A percentile compares a stretch with the other conserved stretches of the same genome.
phyloP scores from a whole-genome alignment of 2,113 vertebrate genomes.

The Synodontis membranacea region DNA sequence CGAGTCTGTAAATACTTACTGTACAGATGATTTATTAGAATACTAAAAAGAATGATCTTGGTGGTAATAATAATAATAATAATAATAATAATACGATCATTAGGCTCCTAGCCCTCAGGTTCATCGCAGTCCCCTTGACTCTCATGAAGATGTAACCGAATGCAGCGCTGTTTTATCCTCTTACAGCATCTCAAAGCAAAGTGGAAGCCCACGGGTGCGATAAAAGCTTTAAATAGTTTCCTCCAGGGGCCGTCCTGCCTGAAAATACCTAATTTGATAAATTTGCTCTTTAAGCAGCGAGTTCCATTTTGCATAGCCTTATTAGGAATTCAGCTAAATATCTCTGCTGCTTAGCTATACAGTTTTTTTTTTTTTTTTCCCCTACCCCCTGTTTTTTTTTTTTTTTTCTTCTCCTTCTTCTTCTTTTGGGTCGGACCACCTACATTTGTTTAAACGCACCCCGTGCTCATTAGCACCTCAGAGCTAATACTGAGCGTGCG shows the following conservation, averaged over 20 bases:
- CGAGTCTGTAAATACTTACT: background rate
- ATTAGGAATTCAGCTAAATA: constrained; percentile 76
- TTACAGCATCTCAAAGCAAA: constrained; percentile 72
- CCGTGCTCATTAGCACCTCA: constrained; percentile 72
- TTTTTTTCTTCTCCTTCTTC: no score
- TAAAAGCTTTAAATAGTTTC: constrained; percentile 77
- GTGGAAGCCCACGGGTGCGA: constrained; percentile 69
- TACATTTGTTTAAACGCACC: constrained; percentile 68
- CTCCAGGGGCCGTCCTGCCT: constrained; percentile 66
- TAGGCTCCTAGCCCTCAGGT: constrained; percentile 27
- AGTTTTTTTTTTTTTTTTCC: constrained; percentile 58
- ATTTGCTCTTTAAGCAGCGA: constrained; percentile 75
- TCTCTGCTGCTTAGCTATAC: constrained; percentile 68
- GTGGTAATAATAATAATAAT: background rate
- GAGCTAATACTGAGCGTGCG: constrained; percentile 69
- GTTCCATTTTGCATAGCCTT: constrained; percentile 70
- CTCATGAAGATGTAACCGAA: constrained; percentile 67
- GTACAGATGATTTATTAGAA: background rate
- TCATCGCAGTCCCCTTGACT: constrained; percentile 67
- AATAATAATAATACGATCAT: constrained; percentile 3
- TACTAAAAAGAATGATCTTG: background rate
- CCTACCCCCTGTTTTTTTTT: constrained; percentile 63
- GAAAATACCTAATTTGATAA: constrained; percentile 79
- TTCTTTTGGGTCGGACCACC: constrained; percentile 72
- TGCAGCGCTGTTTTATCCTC: constrained; percentile 70